Base-by-base conservation (phyloP, 2,888 invertebrate genomes). In the Lasioglossum leucozonium region DNA sequence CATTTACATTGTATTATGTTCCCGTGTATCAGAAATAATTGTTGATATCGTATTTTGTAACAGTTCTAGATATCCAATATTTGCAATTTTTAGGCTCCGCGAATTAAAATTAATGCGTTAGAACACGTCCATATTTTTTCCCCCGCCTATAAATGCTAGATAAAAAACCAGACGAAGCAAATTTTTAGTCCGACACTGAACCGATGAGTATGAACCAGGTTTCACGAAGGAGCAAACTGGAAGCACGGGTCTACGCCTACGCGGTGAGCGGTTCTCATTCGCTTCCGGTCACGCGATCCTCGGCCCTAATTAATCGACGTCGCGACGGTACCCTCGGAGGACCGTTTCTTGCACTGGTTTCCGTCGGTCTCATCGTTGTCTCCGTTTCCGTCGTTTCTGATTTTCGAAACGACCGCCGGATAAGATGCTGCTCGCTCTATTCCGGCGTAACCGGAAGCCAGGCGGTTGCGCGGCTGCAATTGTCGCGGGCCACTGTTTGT, bases 251-350 rank as follows among this genome's bases (percentile, higher is more conserved):
- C 51, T 77, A 75, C 87, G 87, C 87, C 78, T 22, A 65, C 77
- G 47, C 67, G 72, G 51, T 51, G 74, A 84, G 89, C 71, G 87
- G 85, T 88, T 85, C 88, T 85, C 84, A 84, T 77, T 79, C 74
- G 79, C 82, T 91, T 91, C 92, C 91, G 92, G 91, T 92, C 92
- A 90, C 90, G 92, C 90, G 86, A 92, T 90, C 83, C 77, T 18
- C 37, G 34, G 8, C 26, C 79, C 88, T 87, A 85, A 92, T 91
- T 89, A 88, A 91, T 90, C 80, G 80, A 51, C 82, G 18, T 55
- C 55, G 62, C 62, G 16, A 16, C 0, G 6, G n/a, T 4, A 3
- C 0, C 13, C 58, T 5, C 13, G 4, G 4, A 13, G 13, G 58
- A 58, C n/a, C 26, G 11, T 58, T 4, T 58, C 58, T 18, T 8